These are phyloP conservation scores for Vombatus ursinus DNA, from an alignment of 2,113 vertebrate genomes.

Conservation along the genomic window DNA sequence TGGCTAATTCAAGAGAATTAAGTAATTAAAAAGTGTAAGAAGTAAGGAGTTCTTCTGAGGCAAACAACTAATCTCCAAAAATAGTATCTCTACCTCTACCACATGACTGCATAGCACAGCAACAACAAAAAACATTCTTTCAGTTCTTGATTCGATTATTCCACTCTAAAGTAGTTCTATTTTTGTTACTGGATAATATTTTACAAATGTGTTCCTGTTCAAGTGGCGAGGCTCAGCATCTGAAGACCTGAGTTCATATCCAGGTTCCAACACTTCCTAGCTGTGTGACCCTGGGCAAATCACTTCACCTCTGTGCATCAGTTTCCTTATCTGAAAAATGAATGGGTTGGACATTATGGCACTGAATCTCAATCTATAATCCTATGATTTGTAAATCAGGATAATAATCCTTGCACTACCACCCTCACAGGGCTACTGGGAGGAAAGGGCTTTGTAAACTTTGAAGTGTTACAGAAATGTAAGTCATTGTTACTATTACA, in stretches of 20 bases:
- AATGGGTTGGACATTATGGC: background rate
- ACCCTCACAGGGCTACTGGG: background rate
- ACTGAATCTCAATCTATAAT: background rate
- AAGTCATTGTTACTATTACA: background rate
- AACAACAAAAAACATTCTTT: background rate
- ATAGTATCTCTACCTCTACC: background rate
- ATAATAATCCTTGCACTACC: background rate
- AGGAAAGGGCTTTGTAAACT: background rate
- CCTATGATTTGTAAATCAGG: background rate
- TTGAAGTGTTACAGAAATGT: background rate
- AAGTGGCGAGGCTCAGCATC: background rate
- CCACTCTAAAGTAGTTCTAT: background rate
- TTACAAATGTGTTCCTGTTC: background rate
- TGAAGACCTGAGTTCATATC: background rate
- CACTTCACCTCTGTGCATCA: background rate
- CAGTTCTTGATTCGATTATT: background rate
- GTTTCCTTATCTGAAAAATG: background rate
- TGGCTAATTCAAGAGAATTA: background rate
- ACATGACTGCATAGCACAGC: background rate
- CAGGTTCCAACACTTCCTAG: background rate
- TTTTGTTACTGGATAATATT: background rate
- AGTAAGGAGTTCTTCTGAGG: background rate
- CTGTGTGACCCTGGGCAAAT: background rate
- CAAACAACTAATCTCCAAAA: background rate
- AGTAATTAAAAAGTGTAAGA: background rate